Base-by-base conservation (phyloP, 2,888 invertebrate genomes). In the Aelia acuminata region DNA sequence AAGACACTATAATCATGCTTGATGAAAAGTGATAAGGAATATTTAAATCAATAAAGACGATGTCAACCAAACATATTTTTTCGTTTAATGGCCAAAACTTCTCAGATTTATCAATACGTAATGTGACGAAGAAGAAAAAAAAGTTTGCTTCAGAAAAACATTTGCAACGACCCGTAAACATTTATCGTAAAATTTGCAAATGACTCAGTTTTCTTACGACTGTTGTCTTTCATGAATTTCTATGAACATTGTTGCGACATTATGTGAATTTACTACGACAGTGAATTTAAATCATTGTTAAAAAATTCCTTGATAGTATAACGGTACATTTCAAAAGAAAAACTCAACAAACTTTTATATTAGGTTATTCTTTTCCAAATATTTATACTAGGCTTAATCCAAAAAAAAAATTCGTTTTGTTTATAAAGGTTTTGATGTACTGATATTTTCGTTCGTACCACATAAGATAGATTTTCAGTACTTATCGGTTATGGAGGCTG, bases 1-100 rank as follows among this genome's bases (percentile, higher is more conserved):
- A 57, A 26, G 26, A 57, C n/a, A 57, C 26, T n/a, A 35, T 63
- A 4, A 31, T 26, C 63, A 1, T 2, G 35, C 18, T 70, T 70
- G 63, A 31, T 70, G 63, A 70, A 70, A 70, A 18, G 18, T 70
- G 63, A 70, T 70, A 70, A 70, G 18, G 35, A 70, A 70, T 26
- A 26, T 8, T 70, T 35, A 18, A 70, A 70, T 70, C 31, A 70
- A 70, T 35, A 70, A 35, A 70, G 15, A 70, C 35, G 31, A 70
- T 70, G 63, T 70, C 31, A 70, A 35, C 7, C 35, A 18, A 1
- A 8, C 31, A 70, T 35, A 35, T 70, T 70, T 31, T 35, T 31
- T 70, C 7, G 10, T 35, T 35, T 70, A 18, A 70, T 70, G 35
- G 8, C 18, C 63, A 5, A 20, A 70, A 70, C 35, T 70, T 70